A percentile compares a stretch with the other conserved stretches of the same genome.
Conservation (phyloP, 2,888 invertebrate genomes). For the Cepaea hortensis region DNA sequence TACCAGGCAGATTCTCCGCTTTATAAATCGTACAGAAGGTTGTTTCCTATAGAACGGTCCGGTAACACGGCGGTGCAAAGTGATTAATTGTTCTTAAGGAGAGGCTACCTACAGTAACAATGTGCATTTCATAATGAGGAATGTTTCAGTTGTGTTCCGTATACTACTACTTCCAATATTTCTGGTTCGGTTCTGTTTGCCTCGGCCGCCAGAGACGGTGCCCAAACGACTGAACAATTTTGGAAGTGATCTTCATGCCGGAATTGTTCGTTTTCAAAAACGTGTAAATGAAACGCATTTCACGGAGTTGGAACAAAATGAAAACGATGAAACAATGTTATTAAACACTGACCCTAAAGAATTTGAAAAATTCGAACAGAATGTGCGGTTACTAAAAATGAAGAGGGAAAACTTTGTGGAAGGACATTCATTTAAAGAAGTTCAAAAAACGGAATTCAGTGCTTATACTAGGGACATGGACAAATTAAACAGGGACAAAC, state of each 20-base stretch:
- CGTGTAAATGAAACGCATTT: not conserved
- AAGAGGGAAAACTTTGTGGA: not conserved
- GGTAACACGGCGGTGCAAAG: not conserved
- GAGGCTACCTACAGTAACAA: not conserved
- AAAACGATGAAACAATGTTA: not conserved
- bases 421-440: not conserved
- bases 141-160: constrained; percentile 12
- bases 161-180: constrained; percentile 22
- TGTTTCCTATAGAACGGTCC: not conserved
- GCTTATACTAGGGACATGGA: too few relatives aligned
- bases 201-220: not conserved
- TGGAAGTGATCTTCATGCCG: not conserved
- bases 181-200: constrained; percentile 8
- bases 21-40: not conserved
- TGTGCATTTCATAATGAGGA: constrained; percentile 41
- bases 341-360: not conserved
- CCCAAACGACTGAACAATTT: not conserved
- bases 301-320: too few relatives aligned
- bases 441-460: too few relatives aligned
- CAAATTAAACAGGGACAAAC: too few relatives aligned
- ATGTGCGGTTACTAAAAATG: not conserved
- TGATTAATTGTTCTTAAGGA: not conserved
- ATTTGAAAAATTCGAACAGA: not conserved
- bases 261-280: not conserved
- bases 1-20: constrained; percentile 1